Base-by-base conservation (phyloP, 2,797 vertebrate genomes). In the Craterocephalus amniculus region DNA sequence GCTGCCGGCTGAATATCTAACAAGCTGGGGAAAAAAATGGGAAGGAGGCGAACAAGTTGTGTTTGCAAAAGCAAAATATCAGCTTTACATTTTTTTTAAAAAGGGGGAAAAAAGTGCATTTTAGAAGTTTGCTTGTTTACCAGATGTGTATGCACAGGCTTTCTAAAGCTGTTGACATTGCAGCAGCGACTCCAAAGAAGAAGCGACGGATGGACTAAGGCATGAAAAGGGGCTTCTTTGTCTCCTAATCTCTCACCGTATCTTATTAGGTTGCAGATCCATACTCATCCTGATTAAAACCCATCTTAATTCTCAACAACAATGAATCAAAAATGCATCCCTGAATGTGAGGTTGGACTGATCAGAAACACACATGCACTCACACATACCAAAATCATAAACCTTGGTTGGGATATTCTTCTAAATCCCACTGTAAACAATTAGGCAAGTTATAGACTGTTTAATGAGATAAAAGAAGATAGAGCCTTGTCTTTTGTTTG, bases 381-480 rank as follows among this genome's bases (percentile, higher is more conserved):
- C 61, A 36, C 68, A 49, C 80, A 69, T 35, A 62, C 43, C 29
- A 70, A 83, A 86, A 79, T 87, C 74, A 68, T 78, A 88, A 90
- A 91, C 85, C 87, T 78, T 85, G 64, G 79, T 60, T 86, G 88
- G 79, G 82, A 84, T 90, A 88, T 89, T 89, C 83, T 86, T 90
- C 79, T 88, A 92, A 94, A 91, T 89, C 88, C 88, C 86, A 87
- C 88, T 54, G 86, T 91, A 93, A 92, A 93, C 91, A 93, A 94
- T 95, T 93, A 94, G 75, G 84, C 78, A 85, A 92, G 93, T 93
- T 91, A 92, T 91, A 90, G 88, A 89, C 84, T 91, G 91, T 91
- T 94, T 94, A 94, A 93, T 92, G 91, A 92, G 93, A 94, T 94
- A 91, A 93, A 89, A 83, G 85, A 80, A 89, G 91, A 93, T 90